Percentiles rank a stretch among this genome's conserved stretches.
Evolutionary conservation across 2,113 vertebrate species (phyloP).

Genomic region (Suricata suricatta): DNA sequence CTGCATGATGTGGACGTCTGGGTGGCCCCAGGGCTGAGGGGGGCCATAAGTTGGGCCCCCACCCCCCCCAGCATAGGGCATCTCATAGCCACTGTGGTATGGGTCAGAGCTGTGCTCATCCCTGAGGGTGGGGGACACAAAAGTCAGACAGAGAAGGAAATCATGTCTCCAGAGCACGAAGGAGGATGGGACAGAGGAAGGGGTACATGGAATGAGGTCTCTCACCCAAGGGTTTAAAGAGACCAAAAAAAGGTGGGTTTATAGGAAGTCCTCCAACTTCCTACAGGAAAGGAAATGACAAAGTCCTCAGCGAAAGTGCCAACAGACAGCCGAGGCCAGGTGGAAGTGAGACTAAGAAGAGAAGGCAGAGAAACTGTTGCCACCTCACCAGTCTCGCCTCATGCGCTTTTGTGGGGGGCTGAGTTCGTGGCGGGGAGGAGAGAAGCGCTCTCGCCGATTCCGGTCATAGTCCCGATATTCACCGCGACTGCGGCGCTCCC

Average conservation of each 20-base stretch:
- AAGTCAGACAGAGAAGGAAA: slow-evolving; percentile 44
- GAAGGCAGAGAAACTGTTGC: background rate
- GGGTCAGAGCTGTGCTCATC: slow-evolving; percentile 94
- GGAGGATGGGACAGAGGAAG: background rate
- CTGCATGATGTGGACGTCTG: slow-evolving; percentile 93
- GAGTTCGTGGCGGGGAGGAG: slow-evolving; percentile 92
- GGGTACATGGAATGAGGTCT: background rate
- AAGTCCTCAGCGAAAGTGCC: background rate
- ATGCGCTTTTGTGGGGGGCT: slow-evolving; percentile 95
- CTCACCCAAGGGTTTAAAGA: background rate
- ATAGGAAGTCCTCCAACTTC: background rate
- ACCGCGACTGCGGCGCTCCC: slow-evolving; percentile 91
- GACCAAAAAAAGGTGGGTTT: background rate
- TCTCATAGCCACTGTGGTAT: slow-evolving; percentile 93
- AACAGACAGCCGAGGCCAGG: background rate
- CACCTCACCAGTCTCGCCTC: slow-evolving; percentile 93
- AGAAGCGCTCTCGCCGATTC: slow-evolving; percentile 92
- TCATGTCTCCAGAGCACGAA: slow-evolving; percentile 28
- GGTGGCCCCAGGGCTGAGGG: slow-evolving; percentile 95
- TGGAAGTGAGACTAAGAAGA: background rate
- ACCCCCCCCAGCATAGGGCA: slow-evolving; percentile 91
- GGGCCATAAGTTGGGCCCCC: slow-evolving; percentile 94
- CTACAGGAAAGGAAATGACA: slow-evolving; percentile 5
- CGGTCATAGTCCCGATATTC: slow-evolving; percentile 95
- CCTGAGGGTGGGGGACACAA: slow-evolving; percentile 82